Base-by-base conservation (phyloP, 2,113 vertebrate species). In the Pollimyrus isidori region DNA sequence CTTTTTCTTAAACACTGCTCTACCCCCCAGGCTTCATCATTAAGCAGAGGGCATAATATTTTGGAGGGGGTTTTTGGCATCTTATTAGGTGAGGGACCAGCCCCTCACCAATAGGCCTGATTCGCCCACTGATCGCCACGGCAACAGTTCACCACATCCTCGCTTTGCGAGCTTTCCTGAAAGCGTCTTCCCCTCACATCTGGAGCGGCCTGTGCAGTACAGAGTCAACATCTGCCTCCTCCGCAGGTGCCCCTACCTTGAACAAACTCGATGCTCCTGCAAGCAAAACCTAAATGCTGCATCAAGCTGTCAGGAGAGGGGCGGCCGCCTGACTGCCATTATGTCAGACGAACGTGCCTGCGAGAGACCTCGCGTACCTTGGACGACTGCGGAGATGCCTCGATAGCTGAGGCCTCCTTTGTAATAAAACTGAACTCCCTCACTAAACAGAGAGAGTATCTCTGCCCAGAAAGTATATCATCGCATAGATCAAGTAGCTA, bases 71-170 rank as follows among this genome's bases (percentile, higher is more conserved):
- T 26, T 65, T 65, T 30, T 11, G 90, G 90, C 90, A 91, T 93
- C 91, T 92, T 93, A 93, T 95, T 94, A 95, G 93, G 91, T 89
- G 93, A 92, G 90, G 92, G 93, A 92, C 92, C 93, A 93, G 94
- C 94, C 94, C 92, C 91, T 92, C 92, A 87, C 93, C 94, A 93
- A 94, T 93, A 94, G 93, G 93, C 94, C 93, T 92, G 93, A 94
- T 94, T 26, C 62, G 26, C 62, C 26, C n/a, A 10, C 93, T 91
- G 92, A 93, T 92, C 93, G 91, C 91, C 91, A 90, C 91, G 52
- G 92, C 89, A 88, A 89, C 26, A 90, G 91, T 89, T 92, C 91
- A 89, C 92, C 62, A 50, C 15, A 17, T 35, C 26, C 39, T 56
- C 30, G 7, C 23, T 39, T n/a, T 0, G n/a, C 23, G 13, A 53